Base-by-base conservation (phyloP, 1,140 invertebrate genomes). In the Homalodisca vitripennis region DNA sequence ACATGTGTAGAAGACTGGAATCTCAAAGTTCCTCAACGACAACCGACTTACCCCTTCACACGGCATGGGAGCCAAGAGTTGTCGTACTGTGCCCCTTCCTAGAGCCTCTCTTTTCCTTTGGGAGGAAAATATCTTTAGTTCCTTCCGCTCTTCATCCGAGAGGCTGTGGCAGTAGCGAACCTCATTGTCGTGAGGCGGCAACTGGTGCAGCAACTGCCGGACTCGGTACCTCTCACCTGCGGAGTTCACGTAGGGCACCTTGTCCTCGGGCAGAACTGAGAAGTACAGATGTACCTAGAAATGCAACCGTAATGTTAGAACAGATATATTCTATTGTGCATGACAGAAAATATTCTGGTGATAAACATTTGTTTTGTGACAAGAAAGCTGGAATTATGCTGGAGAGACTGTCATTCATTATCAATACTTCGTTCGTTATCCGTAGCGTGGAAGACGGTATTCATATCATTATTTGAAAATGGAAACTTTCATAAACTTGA, bases 171-270 rank as follows among this genome's bases (percentile, higher is more conserved):
- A 99, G 82, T 98, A 98, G 60, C 95, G 88, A 47, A 92, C 91
- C 82, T 91, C 94, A 82, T 95, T 97, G 83, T 98, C 97, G 83
- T 99, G 97, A 14, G 96, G 95, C 55, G 97, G 97, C 73, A 98
- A 85, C 83, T 99, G 97, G 77, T 97, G 92, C 63, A 98, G 84
- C 69, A 99, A 86, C 81, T 98, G 95, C 75, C 92, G 89, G 46
- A 98, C 92, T 63, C 97, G 87, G 80, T 97, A 96, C 75, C 97
- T 89, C 82, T 99, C 97, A 0, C 97, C 97, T 2, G 91, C 88
- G 75, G 93, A 96, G 83, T 97, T 97, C 72, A 98, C 92, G 79
- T 97, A 98, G 55, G 97, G 97, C 67, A 99, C 92, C 82, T 98
- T 98, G 80, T 98, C 94, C 82, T 98, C 95, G 0, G 96, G 94